These are phyloP conservation scores for Gymnocheta viridis DNA, from an alignment of 2,888 invertebrate species.

Conservation along the genomic window DNA sequence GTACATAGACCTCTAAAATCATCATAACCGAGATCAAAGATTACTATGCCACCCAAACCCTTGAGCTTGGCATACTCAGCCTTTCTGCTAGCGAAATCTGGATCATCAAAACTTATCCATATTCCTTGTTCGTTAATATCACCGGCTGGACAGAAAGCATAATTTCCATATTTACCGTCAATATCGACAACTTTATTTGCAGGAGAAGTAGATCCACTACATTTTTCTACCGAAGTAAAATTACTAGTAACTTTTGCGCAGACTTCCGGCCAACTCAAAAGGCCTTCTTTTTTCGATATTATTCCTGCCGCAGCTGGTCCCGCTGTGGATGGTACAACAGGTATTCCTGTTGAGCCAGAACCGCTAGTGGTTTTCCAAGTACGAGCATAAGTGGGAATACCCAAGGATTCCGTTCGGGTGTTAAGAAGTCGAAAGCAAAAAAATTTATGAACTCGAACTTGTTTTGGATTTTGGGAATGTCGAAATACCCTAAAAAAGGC, in stretches of 20 bases:
- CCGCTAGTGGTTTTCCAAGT: conserved; percentile 89
- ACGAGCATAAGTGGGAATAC: conserved; percentile 88
- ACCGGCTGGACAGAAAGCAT: conserved; percentile 88
- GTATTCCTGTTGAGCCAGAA: conserved; percentile 89
- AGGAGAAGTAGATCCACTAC: conserved; percentile 85
- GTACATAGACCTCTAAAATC: conserved; percentile 92
- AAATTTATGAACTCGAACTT: conserved; percentile 90
- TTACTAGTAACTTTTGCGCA: conserved; percentile 85
- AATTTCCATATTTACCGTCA: conserved; percentile 90
- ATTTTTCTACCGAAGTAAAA: conserved; percentile 82
- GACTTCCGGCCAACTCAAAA: conserved; percentile 90
- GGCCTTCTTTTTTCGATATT: conserved; percentile 86
- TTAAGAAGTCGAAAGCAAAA: conserved; percentile 90
- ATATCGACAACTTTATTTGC: conserved; percentile 89
- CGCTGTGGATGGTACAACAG: conserved; percentile 86
- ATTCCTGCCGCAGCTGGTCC: conserved; percentile 88
- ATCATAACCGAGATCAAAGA: conserved; percentile 89
- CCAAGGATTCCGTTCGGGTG: conserved; percentile 89
- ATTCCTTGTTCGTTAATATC: conserved; percentile 86
- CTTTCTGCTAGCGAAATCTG: conserved; percentile 90
- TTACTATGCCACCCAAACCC: conserved; percentile 89
- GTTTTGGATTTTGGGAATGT: conserved; percentile 87
- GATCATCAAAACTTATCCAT: conserved; percentile 92
- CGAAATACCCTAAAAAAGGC: conserved; percentile 88
- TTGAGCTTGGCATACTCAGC: conserved; percentile 87